Evolutionary conservation across 2,797 vertebrate species (phyloP), one percentile per base, ranked within the genome.

Genomic region (Microcaecilia unicolor): DNA sequence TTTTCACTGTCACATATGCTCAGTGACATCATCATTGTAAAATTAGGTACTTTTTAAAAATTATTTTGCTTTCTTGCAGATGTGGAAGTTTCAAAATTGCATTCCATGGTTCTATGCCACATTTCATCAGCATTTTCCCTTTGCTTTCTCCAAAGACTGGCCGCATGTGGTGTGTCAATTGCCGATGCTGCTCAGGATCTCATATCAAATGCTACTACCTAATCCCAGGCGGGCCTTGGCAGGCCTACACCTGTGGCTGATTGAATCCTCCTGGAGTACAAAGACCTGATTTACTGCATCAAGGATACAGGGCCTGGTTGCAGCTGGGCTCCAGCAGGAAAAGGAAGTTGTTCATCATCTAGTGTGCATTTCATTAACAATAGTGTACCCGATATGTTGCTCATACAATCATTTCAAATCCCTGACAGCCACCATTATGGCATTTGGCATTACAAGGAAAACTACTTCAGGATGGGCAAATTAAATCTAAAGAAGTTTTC

Each of bases 281-380:
- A 93, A 93, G 87, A 62, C 69, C 77, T 92, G 89, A 96, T 92
- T 95, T 89, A 95, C 83, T 80, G 81, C 87, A 72, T 65, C 46
- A 64, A 81, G 84, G 86, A 83, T 81, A 81, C 82, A 73, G 77
- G 72, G 73, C 64, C 78, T 74, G 72, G 72, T 66, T 87, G 79
- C 91, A 95, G 91, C 92, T 96, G 93, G 83, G 75, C 72, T 85
- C 69, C 72, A 71, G 86, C 88, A 92, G 92, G 91, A 93, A 95
- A 86, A 81, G 92, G 92, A 95, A 97, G 91, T 89, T 90, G 92
- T 95, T 91, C 89, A 93, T 97, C 91, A 94, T 83, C 75, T 80
- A 62, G 74, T 72, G 76, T 82, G 81, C 80, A 80, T 90, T 90
- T 87, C 84, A 88, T 83, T 85, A 88, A 85, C 81, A 78, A 83